Percentiles rank a stretch among this genome's conserved stretches.
phyloP scores from a whole-genome alignment of 2,888 invertebrate species.

The Aphrophora alni region DNA sequence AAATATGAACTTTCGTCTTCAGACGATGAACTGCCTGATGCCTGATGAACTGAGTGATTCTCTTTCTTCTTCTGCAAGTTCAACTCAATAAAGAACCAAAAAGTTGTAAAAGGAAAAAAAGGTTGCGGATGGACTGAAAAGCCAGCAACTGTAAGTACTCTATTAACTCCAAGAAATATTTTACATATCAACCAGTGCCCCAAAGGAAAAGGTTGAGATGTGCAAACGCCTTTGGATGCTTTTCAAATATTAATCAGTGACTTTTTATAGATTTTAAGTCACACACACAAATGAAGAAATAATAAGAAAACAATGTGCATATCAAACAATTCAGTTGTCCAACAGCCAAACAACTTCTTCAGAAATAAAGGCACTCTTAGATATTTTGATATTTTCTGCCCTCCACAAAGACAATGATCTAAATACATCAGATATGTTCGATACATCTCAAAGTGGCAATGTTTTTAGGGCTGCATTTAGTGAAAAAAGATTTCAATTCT shows the following conservation, averaged over 20 bases:
- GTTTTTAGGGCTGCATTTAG: background rate
- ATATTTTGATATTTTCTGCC: constrained; percentile 16
- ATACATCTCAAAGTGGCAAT: constrained; percentile 17
- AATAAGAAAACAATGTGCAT: background rate
- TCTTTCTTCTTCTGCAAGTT: constrained; percentile 10
- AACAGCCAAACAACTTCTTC: background rate
- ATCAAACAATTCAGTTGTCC: constrained; percentile 7
- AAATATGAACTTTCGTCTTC: background rate
- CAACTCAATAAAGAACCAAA: background rate
- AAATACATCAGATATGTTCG: constrained; percentile 14
- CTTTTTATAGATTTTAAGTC: background rate
- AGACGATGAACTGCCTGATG: background rate
- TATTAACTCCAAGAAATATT: background rate
- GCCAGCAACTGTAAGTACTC: constrained; percentile 14
- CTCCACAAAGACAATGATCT: constrained; percentile 23
- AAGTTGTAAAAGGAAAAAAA: constrained; percentile 15
- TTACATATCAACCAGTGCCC: background rate
- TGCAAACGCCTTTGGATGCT: background rate
- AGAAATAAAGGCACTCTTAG: constrained; percentile 16
- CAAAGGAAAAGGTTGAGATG: constrained; percentile 15
- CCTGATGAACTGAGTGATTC: background rate
- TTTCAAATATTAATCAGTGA: constrained; percentile 2
- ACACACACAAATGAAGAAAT: constrained; percentile 21
- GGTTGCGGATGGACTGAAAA: constrained; percentile 16
- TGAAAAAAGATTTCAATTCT: constrained; percentile 6